These are phyloP conservation scores for Drosophila recens DNA, from an alignment of 2,888 invertebrate genomes.

Conservation along the genomic window DNA sequence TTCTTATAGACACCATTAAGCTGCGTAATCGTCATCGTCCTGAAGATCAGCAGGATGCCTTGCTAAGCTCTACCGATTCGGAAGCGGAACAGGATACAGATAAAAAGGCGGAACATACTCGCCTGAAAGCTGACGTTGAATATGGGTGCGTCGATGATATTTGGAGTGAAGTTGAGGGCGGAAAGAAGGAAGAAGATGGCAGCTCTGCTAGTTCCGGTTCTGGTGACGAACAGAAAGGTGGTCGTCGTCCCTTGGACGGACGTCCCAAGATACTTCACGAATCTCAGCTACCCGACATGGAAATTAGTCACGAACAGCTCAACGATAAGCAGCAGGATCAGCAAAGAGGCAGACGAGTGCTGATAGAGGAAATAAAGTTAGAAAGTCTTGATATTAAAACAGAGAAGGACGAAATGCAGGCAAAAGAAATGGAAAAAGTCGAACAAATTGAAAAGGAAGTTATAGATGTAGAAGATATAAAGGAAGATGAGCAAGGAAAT, in stretches of 20 bases:
- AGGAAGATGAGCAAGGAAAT: not conserved
- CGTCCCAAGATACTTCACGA: conserved; percentile 55
- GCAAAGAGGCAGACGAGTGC: conserved; percentile 24
- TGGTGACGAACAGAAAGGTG: conserved; percentile 53
- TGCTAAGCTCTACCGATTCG: conserved; percentile 81
- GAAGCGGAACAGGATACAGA: conserved; percentile 70
- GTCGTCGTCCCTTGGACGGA: conserved; percentile 44
- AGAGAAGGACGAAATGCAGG: not conserved
- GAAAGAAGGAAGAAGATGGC: conserved; percentile 2
- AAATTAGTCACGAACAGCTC: not conserved
- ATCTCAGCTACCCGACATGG: conserved; percentile 6
- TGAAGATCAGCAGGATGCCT: conserved; percentile 67
- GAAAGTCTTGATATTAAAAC: not conserved
- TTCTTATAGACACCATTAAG: conserved; percentile 76
- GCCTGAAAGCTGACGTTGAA: conserved; percentile 62
- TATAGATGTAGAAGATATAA: not conserved
- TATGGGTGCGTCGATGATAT: conserved; percentile 51
- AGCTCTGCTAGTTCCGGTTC: conserved; percentile 52
- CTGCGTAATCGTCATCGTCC: conserved; percentile 77
- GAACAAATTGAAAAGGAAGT: not conserved
- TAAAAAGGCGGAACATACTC: conserved; percentile 37
- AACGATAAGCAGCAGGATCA: not conserved
- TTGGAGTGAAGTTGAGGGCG: conserved; percentile 64
- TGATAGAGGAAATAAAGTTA: conserved; percentile 45
- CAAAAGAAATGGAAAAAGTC: not conserved